These are phyloP conservation scores for Cacoxenus indagator DNA, from an alignment of 2,888 invertebrate species.

Conservation along the genomic window DNA sequence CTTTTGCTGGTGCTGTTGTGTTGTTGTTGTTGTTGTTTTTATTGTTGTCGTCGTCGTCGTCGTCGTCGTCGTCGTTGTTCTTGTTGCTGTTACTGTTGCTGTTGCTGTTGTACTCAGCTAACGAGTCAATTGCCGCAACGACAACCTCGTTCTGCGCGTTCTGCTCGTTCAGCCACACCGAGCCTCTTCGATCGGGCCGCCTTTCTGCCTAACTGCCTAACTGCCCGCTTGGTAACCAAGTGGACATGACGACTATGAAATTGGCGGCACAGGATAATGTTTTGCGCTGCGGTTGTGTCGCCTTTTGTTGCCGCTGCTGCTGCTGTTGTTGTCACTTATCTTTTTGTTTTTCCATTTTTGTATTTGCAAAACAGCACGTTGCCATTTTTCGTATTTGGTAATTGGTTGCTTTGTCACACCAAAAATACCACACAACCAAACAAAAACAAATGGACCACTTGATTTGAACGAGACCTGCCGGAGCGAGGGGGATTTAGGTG, in stretches of 20 bases:
- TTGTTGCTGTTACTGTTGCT: slow-evolving; percentile 34
- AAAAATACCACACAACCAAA: slow-evolving; percentile 29
- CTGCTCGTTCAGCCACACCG: neutral
- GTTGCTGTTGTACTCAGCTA: slow-evolving; percentile 12
- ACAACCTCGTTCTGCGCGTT: neutral
- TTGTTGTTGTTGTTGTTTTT: slow-evolving; percentile 24
- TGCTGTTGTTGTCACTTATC: slow-evolving; percentile 14
- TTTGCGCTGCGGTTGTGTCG: slow-evolving; percentile 56
- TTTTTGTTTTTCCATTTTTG: slow-evolving; percentile 32
- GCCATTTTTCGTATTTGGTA: slow-evolving; percentile 63
- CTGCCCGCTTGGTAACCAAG: neutral
- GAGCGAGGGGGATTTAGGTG: neutral
- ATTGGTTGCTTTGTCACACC: slow-evolving; percentile 61
- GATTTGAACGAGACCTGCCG: neutral
- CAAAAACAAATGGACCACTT: slow-evolving; percentile 6
- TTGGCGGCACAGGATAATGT: slow-evolving; percentile 63
- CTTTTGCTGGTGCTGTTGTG: slow-evolving; percentile 30
- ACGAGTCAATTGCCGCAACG: slow-evolving; percentile 19
- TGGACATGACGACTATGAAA: slow-evolving; percentile 42
- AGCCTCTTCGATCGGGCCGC: too few species aligned
- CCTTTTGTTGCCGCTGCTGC: slow-evolving; percentile 13
- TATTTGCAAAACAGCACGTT: slow-evolving; percentile 50
- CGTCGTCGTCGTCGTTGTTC: slow-evolving; percentile 8
- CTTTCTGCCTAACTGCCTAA: too few species aligned
- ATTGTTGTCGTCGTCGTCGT: slow-evolving; percentile 23